These are phyloP conservation scores for Trissoscelio sp. DNA, from an alignment of 2,888 invertebrate genomes.

Conservation along the genomic window DNA sequence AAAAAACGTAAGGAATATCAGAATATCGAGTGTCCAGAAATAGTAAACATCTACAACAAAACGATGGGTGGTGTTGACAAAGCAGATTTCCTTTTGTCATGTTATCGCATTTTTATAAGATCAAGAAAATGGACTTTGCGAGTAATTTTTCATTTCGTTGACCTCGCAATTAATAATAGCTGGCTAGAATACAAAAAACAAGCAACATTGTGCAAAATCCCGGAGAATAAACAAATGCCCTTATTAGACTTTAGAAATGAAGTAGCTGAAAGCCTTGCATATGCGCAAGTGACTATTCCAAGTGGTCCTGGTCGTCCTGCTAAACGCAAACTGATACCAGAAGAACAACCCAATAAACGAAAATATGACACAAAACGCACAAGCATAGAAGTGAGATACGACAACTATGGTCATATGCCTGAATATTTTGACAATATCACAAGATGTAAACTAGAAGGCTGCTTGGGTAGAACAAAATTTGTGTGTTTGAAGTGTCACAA, in stretches of 20 bases:
- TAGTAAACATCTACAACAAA: conserved; percentile 9
- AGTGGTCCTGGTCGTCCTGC: conserved; percentile 34
- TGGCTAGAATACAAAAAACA: conserved; percentile 21
- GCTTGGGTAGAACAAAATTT: conserved; percentile 25
- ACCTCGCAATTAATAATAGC: conserved; percentile 6
- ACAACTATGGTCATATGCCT: conserved; percentile 14
- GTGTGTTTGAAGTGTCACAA: conserved; percentile 15
- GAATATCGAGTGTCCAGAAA: conserved; percentile 8
- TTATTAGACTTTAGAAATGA: too few relatives aligned
- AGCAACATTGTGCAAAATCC: too few relatives aligned
- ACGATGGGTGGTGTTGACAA: conserved; percentile 27
- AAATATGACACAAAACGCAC: conserved; percentile 19
- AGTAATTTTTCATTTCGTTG: conserved; percentile 17
- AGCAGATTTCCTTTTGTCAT: conserved; percentile 3
- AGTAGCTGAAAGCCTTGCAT: conserved; percentile 74
- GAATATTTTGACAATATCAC: neutral
- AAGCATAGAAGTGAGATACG: conserved; percentile 15
- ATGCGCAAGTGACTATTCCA: neutral
- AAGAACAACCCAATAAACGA: conserved; percentile 12
- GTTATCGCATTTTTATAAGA: conserved; percentile 14
- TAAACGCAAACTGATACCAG: neutral
- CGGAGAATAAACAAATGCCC: too few relatives aligned
- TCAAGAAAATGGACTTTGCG: conserved; percentile 25
- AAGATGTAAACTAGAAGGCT: conserved; percentile 18
- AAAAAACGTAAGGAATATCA: conserved; percentile 19